These are phyloP conservation scores for Ascidia mentula DNA, from an alignment of 23 tunicate genomes.

Conservation along the genomic window DNA sequence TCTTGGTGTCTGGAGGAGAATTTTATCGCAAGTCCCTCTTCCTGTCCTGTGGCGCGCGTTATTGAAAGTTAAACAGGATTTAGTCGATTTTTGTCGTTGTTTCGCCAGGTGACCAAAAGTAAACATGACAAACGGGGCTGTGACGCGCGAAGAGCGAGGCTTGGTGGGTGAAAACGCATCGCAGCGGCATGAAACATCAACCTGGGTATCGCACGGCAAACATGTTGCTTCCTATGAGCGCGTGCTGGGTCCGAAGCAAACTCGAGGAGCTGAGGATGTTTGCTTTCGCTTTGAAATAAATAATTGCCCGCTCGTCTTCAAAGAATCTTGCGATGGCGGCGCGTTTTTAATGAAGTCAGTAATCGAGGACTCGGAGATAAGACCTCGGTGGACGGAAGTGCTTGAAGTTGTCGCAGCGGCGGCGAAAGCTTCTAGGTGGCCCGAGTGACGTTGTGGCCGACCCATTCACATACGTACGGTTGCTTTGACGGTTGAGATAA, in stretches of 20 bases:
- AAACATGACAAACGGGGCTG: not conserved
- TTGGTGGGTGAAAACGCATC: not conserved
- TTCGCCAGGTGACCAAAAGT: constrained; percentile 6
- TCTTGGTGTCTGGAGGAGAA: no score
- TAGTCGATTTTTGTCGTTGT: not conserved
- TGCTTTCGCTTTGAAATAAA: not conserved
- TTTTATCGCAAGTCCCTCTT: no score
- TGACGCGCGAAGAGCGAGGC: not conserved
- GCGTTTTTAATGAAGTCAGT: constrained; percentile 7
- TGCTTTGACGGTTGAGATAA: no score
- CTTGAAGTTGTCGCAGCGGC: not conserved
- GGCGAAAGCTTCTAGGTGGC: not conserved
- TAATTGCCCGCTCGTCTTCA: not conserved
- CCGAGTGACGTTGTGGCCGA: no score
- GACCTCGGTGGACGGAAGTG: constrained; percentile 7
- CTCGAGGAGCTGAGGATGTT: not conserved
- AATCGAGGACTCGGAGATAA: not conserved
- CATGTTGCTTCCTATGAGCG: not conserved
- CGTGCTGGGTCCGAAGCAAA: not conserved
- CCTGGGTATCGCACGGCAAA: not conserved
- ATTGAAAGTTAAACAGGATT: not conserved
- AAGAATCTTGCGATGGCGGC: not conserved
- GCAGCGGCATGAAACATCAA: not conserved
- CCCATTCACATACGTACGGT: no score
- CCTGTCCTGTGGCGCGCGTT: no score